Conservation (phyloP, 2,113 vertebrate genomes). For the Calypte anna region DNA sequence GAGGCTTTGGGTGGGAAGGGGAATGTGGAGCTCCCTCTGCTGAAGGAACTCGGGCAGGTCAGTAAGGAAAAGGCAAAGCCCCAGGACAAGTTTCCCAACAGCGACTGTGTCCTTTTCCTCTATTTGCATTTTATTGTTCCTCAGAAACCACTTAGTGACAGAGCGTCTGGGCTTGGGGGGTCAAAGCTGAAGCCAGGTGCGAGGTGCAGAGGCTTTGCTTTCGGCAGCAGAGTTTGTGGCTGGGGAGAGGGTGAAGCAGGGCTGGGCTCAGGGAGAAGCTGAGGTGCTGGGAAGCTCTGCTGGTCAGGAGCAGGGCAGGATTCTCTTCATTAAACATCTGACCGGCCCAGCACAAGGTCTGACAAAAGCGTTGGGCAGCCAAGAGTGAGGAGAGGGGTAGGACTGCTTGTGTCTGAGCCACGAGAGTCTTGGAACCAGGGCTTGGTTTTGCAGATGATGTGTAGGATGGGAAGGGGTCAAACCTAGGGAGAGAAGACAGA, state of each 20-base stretch:
- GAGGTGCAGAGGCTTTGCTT: not conserved
- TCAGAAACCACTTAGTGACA: not conserved
- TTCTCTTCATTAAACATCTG: not conserved
- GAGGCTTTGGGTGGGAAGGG: rapidly evolving
- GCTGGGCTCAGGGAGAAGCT: not conserved
- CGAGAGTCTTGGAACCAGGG: not conserved
- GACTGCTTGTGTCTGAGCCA: rapidly evolving
- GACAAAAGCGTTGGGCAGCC: not conserved
- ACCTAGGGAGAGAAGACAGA: not conserved
- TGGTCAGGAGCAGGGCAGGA: not conserved
- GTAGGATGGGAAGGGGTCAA: not conserved
- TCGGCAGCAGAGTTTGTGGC: rapidly evolving
- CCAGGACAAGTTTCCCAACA: rapidly evolving
- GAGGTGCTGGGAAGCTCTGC: not conserved
- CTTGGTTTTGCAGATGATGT: rapidly evolving
- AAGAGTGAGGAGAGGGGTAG: not conserved
- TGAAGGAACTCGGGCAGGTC: not conserved
- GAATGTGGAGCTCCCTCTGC: constrained; percentile 20
- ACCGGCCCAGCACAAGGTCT: not conserved
- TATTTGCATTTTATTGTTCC: rapidly evolving
- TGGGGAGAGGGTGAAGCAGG: rapidly evolving
- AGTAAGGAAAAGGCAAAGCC: not conserved
- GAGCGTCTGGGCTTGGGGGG: not conserved
- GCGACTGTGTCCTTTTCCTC: not conserved
- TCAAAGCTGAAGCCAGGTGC: not conserved